These are phyloP conservation scores for Luffia ferchaultella DNA, from an alignment of 2,888 invertebrate species.

Conservation along the genomic window DNA sequence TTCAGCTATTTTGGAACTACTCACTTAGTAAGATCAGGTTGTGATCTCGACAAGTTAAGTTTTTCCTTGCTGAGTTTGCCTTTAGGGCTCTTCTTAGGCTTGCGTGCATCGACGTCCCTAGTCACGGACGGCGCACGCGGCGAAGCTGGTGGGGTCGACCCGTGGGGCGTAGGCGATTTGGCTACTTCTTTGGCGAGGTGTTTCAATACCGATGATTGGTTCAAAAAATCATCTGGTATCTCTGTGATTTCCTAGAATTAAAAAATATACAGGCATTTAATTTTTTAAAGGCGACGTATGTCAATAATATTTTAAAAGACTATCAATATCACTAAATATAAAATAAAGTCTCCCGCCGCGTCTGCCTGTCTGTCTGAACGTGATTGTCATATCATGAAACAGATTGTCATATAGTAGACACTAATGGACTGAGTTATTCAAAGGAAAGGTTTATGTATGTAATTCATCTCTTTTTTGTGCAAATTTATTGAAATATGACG, in stretches of 20 bases:
- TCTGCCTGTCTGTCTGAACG: no score
- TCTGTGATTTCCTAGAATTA: constrained; percentile 76
- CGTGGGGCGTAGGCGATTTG: constrained; percentile 41
- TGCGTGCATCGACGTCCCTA: constrained; percentile 22
- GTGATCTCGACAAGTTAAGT: constrained; percentile 77
- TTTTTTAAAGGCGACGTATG: not conserved
- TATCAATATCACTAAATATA: not conserved
- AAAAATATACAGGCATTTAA: not conserved
- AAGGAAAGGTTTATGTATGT: no score
- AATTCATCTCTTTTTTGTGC: no score
- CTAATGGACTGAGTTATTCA: no score
- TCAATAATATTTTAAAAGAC: not conserved
- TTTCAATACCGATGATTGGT: constrained; percentile 83
- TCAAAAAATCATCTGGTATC: constrained; percentile 85
- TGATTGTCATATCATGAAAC: no score
- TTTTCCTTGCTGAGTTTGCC: constrained; percentile 64
- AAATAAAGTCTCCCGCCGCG: no score
- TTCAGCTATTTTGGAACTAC: no score
- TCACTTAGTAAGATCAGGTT: constrained; percentile 81
- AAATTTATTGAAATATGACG: no score
- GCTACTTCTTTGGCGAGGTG: constrained; percentile 84
- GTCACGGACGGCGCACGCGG: constrained; percentile 24
- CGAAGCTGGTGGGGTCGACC: constrained; percentile 42
- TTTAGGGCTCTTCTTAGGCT: constrained; percentile 41
- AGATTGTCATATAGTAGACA: no score